Evolutionary conservation across 2,888 invertebrate species (phyloP).

Genomic region (Pristionchus exspectatus): DNA sequence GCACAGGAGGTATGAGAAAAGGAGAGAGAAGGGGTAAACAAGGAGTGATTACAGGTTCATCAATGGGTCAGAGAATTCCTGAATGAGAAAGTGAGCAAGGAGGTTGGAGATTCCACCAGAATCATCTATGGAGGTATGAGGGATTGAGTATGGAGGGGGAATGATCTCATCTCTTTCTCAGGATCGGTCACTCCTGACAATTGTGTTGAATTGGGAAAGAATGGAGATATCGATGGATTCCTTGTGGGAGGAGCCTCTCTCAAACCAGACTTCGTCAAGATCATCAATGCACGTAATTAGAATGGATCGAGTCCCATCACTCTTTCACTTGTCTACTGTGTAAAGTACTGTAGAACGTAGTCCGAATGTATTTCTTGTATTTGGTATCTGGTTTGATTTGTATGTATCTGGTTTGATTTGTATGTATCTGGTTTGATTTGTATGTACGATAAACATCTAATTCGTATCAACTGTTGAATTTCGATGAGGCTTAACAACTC

Average conservation of each 20-base stretch:
- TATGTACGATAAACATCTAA: neutral
- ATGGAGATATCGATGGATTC: conserved; percentile 97
- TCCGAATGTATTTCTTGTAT: too few relatives aligned
- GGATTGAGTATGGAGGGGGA: neutral
- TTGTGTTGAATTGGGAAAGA: conserved; percentile 90
- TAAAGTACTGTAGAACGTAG: conserved; percentile 42
- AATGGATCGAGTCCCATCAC: conserved; percentile 53
- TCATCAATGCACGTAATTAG: conserved; percentile 87
- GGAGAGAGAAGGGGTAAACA: neutral
- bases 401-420: too few relatives aligned
- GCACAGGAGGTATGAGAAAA: conserved; percentile 79
- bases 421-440: too few relatives aligned
- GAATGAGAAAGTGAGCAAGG: conserved; percentile 83
- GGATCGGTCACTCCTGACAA: conserved; percentile 94
- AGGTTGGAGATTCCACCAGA: conserved; percentile 87
- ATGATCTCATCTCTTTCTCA: conserved; percentile 65
- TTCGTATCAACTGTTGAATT: neutral
- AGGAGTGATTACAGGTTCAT: conserved; percentile 86
- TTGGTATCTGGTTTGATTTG: too few relatives aligned
- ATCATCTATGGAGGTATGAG: conserved; percentile 92
- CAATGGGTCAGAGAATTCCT: conserved; percentile 91
- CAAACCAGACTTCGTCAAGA: conserved; percentile 96
- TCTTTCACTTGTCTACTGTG: neutral
- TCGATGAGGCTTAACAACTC: too few relatives aligned
- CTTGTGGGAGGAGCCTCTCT: conserved; percentile 98